Evolutionary conservation across 1,140 invertebrate species (phyloP).

Genomic region (Pteromalus puparum): DNA sequence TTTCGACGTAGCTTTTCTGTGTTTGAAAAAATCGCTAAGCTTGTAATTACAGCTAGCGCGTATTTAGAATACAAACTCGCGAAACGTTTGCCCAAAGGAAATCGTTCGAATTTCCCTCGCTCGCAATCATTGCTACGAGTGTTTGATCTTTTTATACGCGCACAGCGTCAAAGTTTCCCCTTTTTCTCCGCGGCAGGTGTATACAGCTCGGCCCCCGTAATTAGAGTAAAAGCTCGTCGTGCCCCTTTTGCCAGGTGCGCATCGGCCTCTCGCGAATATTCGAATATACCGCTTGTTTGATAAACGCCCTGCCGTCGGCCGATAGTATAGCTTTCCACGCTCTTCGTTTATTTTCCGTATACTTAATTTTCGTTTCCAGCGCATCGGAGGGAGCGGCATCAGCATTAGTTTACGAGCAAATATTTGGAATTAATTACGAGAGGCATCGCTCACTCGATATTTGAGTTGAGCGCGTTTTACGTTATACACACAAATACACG

Average conservation of each 20-base stretch:
- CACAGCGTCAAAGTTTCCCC: neutral
- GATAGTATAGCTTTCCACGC: neutral
- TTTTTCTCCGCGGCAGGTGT: neutral
- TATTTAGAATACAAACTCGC: neutral
- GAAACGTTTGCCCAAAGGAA: neutral
- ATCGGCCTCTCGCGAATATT: neutral
- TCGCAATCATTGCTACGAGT: neutral
- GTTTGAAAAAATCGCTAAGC: no score
- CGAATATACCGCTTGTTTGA: neutral
- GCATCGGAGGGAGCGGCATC: neutral
- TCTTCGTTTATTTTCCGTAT: neutral
- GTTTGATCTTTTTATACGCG: conserved; percentile 21
- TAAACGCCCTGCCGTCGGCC: neutral
- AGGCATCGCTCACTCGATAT: neutral
- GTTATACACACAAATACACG: no score
- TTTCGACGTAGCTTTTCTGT: neutral
- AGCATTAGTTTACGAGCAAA: neutral
- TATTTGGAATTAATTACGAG: neutral
- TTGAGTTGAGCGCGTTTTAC: neutral
- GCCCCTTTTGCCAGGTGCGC: neutral
- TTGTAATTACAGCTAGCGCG: no score
- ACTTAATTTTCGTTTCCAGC: neutral
- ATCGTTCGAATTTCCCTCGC: neutral
- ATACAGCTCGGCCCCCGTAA: neutral
- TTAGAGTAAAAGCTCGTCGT: neutral